phyloP scores from a whole-genome alignment of 2,888 invertebrate genomes.

The Ochropleura plecta region DNA sequence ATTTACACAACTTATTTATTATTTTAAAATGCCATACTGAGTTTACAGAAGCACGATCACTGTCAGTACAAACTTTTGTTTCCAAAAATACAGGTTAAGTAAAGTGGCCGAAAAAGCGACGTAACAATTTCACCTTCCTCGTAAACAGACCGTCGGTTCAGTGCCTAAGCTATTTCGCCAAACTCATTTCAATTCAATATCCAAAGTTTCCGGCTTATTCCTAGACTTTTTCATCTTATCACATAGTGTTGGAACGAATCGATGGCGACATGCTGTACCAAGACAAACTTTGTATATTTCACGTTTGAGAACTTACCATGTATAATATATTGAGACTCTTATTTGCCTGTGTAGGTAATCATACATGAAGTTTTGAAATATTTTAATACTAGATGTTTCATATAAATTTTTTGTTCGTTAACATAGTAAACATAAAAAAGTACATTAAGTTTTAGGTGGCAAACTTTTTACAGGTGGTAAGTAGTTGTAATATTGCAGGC shows the following conservation, averaged over 20 bases:
- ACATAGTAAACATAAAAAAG: conserved; percentile 10
- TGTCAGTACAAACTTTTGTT: conserved; percentile 1
- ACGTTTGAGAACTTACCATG: conserved; percentile 38
- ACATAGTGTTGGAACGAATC: conserved; percentile 59
- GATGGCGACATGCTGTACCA: conserved; percentile 53
- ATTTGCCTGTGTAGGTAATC: conserved; percentile 39
- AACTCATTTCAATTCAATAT: conserved; percentile 70
- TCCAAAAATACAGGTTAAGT: conserved; percentile 42
- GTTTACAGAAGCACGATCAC: conserved; percentile 3
- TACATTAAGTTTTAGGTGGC: conserved; percentile 12
- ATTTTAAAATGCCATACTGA: neutral
- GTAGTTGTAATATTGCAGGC: conserved; percentile 3
- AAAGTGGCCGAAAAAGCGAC: conserved; percentile 43
- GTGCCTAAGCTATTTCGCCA: conserved; percentile 60
- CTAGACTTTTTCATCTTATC: conserved; percentile 65
- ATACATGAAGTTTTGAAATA: conserved; percentile 31
- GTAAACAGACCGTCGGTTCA: conserved; percentile 59
- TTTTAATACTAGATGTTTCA: conserved; percentile 35
- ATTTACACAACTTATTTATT: neutral
- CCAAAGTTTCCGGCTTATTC: conserved; percentile 61
- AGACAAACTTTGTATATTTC: conserved; percentile 51
- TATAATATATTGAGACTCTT: conserved; percentile 36
- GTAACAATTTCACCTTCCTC: conserved; percentile 62
- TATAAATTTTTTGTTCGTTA: conserved; percentile 24
- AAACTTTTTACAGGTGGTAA: conserved; percentile 26